Conservation (phyloP, 2,888 invertebrate species). For the Cyaniris semiargus region DNA sequence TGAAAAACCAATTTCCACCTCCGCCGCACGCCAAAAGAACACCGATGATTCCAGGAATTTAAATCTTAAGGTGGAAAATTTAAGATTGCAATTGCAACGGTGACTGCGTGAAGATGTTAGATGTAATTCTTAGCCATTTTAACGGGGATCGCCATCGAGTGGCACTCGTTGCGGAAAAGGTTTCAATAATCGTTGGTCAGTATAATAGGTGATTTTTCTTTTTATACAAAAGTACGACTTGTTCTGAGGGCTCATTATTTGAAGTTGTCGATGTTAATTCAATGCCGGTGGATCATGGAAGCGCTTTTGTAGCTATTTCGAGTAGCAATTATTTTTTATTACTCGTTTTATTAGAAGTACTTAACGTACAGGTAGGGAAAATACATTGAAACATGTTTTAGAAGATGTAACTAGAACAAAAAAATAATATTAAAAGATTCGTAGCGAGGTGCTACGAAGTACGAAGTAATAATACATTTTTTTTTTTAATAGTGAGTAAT, state of each 20-base stretch:
- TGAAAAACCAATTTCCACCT: slow-evolving; percentile 42
- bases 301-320: slow-evolving; percentile 39
- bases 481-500: too few species aligned
- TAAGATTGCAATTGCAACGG: slow-evolving; percentile 41
- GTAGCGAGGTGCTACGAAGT: background rate
- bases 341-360: slow-evolving; percentile 2
- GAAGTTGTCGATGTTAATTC: slow-evolving; percentile 43
- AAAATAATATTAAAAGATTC: background rate
- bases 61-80: slow-evolving; percentile 22
- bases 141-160: slow-evolving; percentile 54
- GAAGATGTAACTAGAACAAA: background rate
- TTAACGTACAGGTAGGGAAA: background rate
- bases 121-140: slow-evolving; percentile 46
- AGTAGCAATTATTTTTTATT: slow-evolving; percentile 40
- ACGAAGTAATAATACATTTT: background rate
- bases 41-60: slow-evolving; percentile 15
- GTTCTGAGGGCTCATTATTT: slow-evolving; percentile 47
- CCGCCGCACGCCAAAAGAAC: slow-evolving; percentile 19
- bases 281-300: slow-evolving; percentile 40
- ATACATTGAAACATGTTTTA: background rate
- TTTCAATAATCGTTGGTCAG: slow-evolving; percentile 61
- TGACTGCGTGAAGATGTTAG: slow-evolving; percentile 47
- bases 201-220: slow-evolving; percentile 43
- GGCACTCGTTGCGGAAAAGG: slow-evolving; percentile 48
- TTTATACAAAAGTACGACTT: slow-evolving; percentile 45